Evolutionary conservation across 1,140 invertebrate species (phyloP), one percentile per base, ranked within the genome.

Genomic region (Dendroctonus ponderosae): DNA sequence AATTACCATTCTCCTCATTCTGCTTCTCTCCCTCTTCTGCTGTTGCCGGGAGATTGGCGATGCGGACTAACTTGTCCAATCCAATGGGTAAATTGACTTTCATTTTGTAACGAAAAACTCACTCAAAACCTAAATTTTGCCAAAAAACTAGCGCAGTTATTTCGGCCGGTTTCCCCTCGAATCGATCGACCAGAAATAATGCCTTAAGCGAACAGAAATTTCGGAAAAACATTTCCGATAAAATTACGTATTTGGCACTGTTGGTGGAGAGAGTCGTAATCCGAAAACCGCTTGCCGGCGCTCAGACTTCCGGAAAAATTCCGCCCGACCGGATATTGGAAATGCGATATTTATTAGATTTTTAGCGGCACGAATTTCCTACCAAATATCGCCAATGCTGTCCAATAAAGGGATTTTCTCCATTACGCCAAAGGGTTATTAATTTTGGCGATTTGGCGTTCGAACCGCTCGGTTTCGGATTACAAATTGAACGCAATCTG

Each of bases 331-430:
- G 72, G 72, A 73, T 73, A 73, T 73, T 72, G 72, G 72, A 70
- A 73, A 73, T 72, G 72, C 60, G 72, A 72, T 73, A 73, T 73
- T 73, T 73, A 73, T 73, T 73, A 73, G 70, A 73, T 72, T 73
- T 73, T 73, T 73, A 73, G 67, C 68, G 65, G 65, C 66, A 58
- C 64, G 72, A 73, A 73, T 73, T 73, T 73, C 72, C 72, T 73
- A 43, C 67, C 53, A 54, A 51, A 67, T 53, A 53, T 44, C 65
- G 48, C 37, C 43, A 7, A 39, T 39, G 15, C 49, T n/a, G 65
- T 59, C 61, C 58, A 56, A 67, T 67, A 67, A 59, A 58, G 38
- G 57, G 58, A 61, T 67, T 67, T 61, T 67, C 58, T 61, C 65
- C 49, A 57, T 65, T 65, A 65, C 15, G 53, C 26, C 37, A 46